Base-by-base conservation (phyloP, 2,888 invertebrate genomes). In the Athalia rosae region DNA sequence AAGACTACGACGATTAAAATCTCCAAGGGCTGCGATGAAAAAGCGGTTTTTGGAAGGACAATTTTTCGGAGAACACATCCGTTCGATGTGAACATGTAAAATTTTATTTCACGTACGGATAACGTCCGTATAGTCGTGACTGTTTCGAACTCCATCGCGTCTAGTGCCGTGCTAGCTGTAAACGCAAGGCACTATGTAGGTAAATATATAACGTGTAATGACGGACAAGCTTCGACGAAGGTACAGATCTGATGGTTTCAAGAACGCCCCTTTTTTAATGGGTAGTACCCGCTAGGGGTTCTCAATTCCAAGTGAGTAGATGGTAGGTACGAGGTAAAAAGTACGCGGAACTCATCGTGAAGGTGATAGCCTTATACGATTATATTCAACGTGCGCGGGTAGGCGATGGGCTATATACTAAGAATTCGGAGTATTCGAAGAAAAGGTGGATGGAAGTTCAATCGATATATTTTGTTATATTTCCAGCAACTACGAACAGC, bases 181-280 rank as follows among this genome's bases (percentile, higher is more conserved):
- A 58, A 71, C 71, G 13, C 4, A 15, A 71, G 58, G 71, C 71
- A 71, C 13, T 61, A 53, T n/a, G n/a, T 53, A 11, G 28, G 28
- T 28, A 28, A 28, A 28, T n/a, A 48, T 53, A 71, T 77, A 59
- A 71, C 67, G 59, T 64, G 69, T 77, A 77, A 77, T 69, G 77
- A 77, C 61, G 66, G 69, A 77, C 61, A 77, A 66, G 66, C 59
- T 71, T 77, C 61, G 11, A 69, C 41, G 71, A 45, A 58, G 58
- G 71, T 71, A 58, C 58, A 61, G 50, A 66, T 77, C 15, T 71
- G 77, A 77, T 50, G 69, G 58, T 48, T 41, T 56, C 61, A 56
- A 58, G 77, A 61, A 77, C 77, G 77, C 77, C 77, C 77, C 77
- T 41, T 77, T 77, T 69, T 77, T 69, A 77, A 77, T 71, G 77